Percentiles rank a stretch among this genome's conserved stretches.
Conservation (phyloP, 23 tunicate genomes). For the Corella eumyota region DNA sequence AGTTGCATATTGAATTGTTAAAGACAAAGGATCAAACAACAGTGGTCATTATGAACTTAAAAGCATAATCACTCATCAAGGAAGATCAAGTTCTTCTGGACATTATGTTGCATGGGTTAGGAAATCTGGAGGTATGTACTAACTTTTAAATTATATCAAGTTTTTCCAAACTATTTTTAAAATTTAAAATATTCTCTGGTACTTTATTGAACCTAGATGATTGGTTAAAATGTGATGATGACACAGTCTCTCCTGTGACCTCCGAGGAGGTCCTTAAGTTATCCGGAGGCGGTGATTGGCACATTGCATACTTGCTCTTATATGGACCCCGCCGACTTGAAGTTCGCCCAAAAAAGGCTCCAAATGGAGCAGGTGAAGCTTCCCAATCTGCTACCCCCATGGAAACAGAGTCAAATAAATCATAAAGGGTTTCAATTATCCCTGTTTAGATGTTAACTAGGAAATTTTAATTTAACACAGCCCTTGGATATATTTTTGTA, state of each 20-base stretch:
- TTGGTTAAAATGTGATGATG: conserved; percentile 99
- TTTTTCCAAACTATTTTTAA: neutral
- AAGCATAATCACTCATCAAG: conserved; percentile 79
- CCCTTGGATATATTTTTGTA: neutral
- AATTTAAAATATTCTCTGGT: neutral
- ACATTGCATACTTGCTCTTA: conserved; percentile 78
- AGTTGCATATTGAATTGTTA: neutral
- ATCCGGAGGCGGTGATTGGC: conserved; percentile 99
- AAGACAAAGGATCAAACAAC: conserved; percentile 87
- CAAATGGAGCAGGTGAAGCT: conserved; percentile 3
- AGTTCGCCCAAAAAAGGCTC: conserved; percentile 1
- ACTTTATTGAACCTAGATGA: conserved; percentile 22
- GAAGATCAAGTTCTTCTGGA: conserved; percentile 85
- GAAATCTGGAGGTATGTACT: conserved; percentile 38
- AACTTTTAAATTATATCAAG: too few species aligned
- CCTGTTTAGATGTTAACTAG: too few species aligned
- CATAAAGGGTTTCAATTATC: too few species aligned
- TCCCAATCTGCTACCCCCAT: conserved; percentile 30
- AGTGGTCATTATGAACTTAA: conserved; percentile 85
- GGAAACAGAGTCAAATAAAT: conserved; percentile 50
- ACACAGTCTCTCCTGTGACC: conserved; percentile 54
- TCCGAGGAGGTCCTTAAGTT: conserved; percentile 78
- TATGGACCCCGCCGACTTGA: conserved; percentile 73
- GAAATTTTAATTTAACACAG: too few species aligned
- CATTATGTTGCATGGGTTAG: conserved; percentile 89